Percentiles rank a stretch among this genome's conserved stretches.
These are phyloP conservation scores for Perithous albicinctus DNA, from an alignment of 2,888 invertebrate species.

Conservation along the genomic window DNA sequence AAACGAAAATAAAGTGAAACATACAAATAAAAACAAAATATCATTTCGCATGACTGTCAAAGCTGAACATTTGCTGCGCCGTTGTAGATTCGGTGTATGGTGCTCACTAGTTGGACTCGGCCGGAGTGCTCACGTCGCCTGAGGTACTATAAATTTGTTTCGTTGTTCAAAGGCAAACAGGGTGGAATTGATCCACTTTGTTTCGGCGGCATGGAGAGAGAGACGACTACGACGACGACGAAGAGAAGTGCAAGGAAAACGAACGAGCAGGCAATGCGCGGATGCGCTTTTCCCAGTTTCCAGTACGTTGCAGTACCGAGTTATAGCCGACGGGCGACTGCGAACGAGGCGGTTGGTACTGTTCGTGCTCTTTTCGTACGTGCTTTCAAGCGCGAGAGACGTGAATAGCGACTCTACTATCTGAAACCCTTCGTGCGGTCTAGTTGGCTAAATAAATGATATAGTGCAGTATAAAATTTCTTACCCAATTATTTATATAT, in stretches of 20 bases:
- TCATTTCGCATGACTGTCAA: not conserved
- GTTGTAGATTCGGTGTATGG: not conserved
- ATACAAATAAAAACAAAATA: not conserved
- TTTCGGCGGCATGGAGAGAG: constrained; percentile 52
- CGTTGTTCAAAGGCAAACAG: constrained; percentile 74
- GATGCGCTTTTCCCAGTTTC: constrained; percentile 41
- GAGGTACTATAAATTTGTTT: constrained; percentile 73
- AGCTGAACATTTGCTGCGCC: not conserved
- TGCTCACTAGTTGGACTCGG: not conserved
- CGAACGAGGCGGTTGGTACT: not conserved
- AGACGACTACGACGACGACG: not conserved
- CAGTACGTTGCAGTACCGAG: constrained; percentile 45
- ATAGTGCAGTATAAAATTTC: constrained; percentile 15
- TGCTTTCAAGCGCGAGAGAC: constrained; percentile 29
- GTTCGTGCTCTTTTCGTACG: constrained; percentile 32
- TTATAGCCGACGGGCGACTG: constrained; percentile 43
- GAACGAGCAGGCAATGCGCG: constrained; percentile 24
- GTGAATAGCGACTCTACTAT: constrained; percentile 24
- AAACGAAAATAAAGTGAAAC: not conserved
- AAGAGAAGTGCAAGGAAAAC: not conserved
- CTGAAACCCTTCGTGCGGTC: constrained; percentile 27
- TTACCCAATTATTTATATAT: constrained; percentile 23
- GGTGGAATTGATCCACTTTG: constrained; percentile 76
- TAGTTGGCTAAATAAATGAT: constrained; percentile 33
- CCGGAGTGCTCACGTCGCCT: constrained; percentile 1